phyloP scores from a whole-genome alignment of 2,113 vertebrate species.

The Oenanthe oenanthe region DNA sequence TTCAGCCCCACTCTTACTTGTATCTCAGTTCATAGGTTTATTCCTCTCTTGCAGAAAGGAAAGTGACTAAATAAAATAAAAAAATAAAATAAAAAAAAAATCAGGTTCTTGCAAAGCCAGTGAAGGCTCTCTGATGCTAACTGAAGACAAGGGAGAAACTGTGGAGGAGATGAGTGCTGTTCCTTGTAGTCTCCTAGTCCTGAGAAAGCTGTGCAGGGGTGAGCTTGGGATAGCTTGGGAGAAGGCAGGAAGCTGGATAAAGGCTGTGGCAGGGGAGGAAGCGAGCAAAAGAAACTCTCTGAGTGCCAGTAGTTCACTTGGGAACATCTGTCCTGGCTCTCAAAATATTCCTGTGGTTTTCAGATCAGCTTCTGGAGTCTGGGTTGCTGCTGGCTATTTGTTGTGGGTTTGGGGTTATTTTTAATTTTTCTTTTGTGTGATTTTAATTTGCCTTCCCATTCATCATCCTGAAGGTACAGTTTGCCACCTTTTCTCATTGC shows the following conservation, averaged over 20 bases:
- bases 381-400: not conserved
- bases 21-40: not conserved
- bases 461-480: not conserved
- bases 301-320: not conserved
- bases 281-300: not conserved
- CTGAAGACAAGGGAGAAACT: not conserved
- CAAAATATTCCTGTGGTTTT: not conserved
- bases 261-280: not conserved
- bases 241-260: not conserved
- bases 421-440: not conserved
- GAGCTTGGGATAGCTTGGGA: not conserved
- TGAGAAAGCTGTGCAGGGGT: not conserved
- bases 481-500: not conserved
- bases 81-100: not conserved
- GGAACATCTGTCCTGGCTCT: not conserved
- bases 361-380: not conserved
- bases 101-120: not conserved
- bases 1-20: not conserved
- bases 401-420: not conserved
- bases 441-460: not conserved
- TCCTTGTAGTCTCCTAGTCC: not conserved
- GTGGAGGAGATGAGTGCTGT: not conserved
- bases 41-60: not conserved
- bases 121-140: fast-evolving
- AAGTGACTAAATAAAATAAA: not conserved